Evolutionary conservation across 2,888 invertebrate genomes (phyloP), one percentile per base, ranked within the genome.

Genomic region (Emmelina monodactyla): DNA sequence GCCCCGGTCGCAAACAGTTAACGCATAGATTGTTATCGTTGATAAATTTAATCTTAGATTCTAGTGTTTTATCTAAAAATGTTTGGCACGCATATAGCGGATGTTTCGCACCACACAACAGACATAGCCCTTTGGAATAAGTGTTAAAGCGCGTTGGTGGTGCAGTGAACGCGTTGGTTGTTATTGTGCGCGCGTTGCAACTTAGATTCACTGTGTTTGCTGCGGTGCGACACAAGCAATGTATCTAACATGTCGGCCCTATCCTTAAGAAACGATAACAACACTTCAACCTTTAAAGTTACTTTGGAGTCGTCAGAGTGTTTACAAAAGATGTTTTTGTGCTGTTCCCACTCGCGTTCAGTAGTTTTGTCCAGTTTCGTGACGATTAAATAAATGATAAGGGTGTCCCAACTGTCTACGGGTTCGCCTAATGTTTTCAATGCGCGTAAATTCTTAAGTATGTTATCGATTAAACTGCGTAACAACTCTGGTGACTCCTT

Each of bases 271-370:
- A 19, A 19, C 5, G 5, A 19, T 9, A 19, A 6, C 9, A 19
- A 28, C 35, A 36, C 1, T 41, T 40, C 35, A 49, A 49, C 10
- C n/a, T n/a, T n/a, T n/a, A n/a, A n/a, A n/a, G n/a, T n/a, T n/a
- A n/a, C n/a, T n/a, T n/a, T n/a, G n/a, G n/a, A n/a, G n/a, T n/a
- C n/a, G n/a, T n/a, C 5, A 19, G 19, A 31, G 28, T 39, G 34
- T 16, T 38, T 40, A 15, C 32, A 35, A 7, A 46, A 22, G 3
- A 19, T 19, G 25, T 44, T 40, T 33, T 48, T 49, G 30, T 12
- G 37, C 29, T 49, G 43, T 16, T 51, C 50, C 47, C 49, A 52
- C 14, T 48, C 44, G 31, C 50, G 46, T 14, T 33, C 44, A 0
- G 49, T 45, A 12, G 41, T 47, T 9, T 15, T 12, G 33, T 51